Conservation (phyloP, 1,140 invertebrate genomes). For the Rhagoletis pomonella region DNA sequence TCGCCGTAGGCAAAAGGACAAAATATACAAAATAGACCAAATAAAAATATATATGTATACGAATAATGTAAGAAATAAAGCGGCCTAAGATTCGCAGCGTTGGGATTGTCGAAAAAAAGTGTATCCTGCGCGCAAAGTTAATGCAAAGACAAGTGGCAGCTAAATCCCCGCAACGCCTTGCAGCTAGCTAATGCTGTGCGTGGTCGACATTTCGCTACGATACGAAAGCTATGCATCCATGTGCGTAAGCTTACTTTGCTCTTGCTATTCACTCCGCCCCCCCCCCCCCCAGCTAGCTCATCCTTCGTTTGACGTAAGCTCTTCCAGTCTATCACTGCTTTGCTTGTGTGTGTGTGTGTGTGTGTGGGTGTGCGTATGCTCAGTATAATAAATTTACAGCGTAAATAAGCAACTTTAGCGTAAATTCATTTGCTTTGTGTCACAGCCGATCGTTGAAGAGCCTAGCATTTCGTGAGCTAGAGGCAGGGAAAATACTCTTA, state of each 20-base stretch:
- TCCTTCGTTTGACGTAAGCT: neutral
- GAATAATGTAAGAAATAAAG: neutral
- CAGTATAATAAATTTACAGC: conserved; percentile 27
- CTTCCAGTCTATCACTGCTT: neutral
- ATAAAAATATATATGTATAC: no score
- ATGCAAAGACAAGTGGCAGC: conserved; percentile 42
- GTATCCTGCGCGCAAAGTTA: conserved; percentile 10
- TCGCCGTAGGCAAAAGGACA: neutral
- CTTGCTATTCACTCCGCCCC: no score
- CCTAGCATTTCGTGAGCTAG: neutral
- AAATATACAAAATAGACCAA: neutral
- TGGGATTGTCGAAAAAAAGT: neutral
- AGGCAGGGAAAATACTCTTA: neutral
- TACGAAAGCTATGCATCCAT: neutral
- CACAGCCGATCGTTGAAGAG: neutral
- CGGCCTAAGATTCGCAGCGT: neutral
- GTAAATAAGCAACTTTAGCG: conserved; percentile 39
- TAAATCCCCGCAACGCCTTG: neutral
- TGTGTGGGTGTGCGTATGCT: neutral
- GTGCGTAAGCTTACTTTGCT: neutral
- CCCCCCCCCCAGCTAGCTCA: neutral
- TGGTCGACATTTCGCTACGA: neutral
- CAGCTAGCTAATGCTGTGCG: neutral
- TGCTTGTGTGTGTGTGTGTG: neutral
- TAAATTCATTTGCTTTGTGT: conserved; percentile 51